Evolutionary conservation across 2,113 vertebrate species (phyloP), one percentile per base, ranked within the genome.

Genomic region (Anhinga anhinga): DNA sequence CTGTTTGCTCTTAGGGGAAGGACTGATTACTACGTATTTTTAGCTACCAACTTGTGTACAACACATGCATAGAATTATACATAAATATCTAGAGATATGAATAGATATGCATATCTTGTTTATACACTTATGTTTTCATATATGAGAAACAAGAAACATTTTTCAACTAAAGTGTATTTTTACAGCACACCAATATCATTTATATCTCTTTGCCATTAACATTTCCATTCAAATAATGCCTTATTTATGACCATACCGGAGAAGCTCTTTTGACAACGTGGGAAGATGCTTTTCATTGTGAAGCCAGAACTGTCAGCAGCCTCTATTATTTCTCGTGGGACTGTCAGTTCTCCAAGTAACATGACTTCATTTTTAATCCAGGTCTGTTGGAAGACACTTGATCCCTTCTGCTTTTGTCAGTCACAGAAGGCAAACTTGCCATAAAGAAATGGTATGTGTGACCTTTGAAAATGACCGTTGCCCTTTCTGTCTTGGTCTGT

Each of bases 321-420:
- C 80, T 82, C 79, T 90, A 74, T 92, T 90, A 96, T 92, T 93
- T 67, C 82, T 96, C 82, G 85, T 88, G 82, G 76, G 94, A 80
- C 95, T 93, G 92, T 62, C 95, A 92, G 83, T 81, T 92, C 95
- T 93, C 90, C 76, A 93, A 79, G 70, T 73, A 93, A 82, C 58
- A 80, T 44, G 83, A 90, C 82, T 96, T 97, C 70, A 72, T 91
- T 96, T 92, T 81, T 95, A 92, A 93, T 86, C 67, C 88, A 81
- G 79, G 69, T 86, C 67, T 90, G 36, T 38, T 42, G 62, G 84
- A 88, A 90, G 95, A 77, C 62, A 95, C 36, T 92, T 86, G 67
- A 86, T 94, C 85, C 5, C 3, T 49, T 62, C 59, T 15, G 78
- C 76, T 86, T 90, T 90, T 88, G 40, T 94, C 93, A 86, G 44